Evolutionary conservation across 2,797 vertebrate species (phyloP).

Genomic region (Girardinus metallicus): DNA sequence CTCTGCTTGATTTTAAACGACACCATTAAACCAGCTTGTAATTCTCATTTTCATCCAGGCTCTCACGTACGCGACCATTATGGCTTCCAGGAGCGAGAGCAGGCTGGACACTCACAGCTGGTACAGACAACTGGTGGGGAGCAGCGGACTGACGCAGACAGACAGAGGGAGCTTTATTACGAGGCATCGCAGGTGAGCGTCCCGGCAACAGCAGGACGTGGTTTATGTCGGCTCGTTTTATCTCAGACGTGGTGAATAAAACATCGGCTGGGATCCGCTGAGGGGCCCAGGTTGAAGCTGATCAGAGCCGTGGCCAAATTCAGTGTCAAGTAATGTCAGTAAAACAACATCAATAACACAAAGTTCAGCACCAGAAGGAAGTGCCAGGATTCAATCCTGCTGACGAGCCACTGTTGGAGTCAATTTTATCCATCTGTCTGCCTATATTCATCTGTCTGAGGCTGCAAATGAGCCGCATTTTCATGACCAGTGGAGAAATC

Average conservation of each 20-base stretch:
- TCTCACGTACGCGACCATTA: conserved; percentile 25
- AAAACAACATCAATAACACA: conserved; percentile 18
- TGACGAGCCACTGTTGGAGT: neutral
- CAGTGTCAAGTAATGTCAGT: conserved; percentile 50
- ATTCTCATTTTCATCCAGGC: conserved; percentile 63
- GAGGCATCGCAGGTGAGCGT: conserved; percentile 36
- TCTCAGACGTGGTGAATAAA: conserved; percentile 63
- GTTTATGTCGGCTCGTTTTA: conserved; percentile 45
- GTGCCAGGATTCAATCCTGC: neutral
- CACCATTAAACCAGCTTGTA: conserved; percentile 65
- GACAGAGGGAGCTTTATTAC: conserved; percentile 51
- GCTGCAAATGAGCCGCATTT: neutral
- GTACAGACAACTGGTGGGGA: conserved; percentile 27
- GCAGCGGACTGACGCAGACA: conserved; percentile 53
- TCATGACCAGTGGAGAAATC: neutral
- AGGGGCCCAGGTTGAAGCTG: conserved; percentile 23
- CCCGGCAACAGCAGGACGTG: conserved; percentile 44
- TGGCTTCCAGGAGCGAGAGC: conserved; percentile 44
- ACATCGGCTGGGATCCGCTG: conserved; percentile 43
- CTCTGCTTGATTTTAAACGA: conserved; percentile 67
- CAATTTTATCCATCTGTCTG: neutral
- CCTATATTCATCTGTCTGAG: neutral
- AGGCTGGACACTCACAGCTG: conserved; percentile 29
- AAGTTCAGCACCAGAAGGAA: conserved; percentile 2
- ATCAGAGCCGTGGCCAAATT: conserved; percentile 19